These are phyloP conservation scores for Nomada flava DNA, from an alignment of 2,888 invertebrate genomes.

Conservation along the genomic window DNA sequence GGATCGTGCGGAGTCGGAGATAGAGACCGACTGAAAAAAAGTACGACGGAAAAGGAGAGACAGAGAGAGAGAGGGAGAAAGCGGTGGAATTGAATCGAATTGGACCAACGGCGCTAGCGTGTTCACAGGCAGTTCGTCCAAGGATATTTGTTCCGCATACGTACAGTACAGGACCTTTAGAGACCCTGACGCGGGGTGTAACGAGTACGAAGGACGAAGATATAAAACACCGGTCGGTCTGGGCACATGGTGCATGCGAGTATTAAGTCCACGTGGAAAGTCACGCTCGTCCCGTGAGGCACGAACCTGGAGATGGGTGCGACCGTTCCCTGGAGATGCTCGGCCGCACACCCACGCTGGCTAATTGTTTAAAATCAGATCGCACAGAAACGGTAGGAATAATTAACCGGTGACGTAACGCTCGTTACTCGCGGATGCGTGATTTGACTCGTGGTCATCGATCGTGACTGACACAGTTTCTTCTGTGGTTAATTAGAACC, in stretches of 20 bases:
- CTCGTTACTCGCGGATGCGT: constrained; percentile 39
- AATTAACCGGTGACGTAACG: constrained; percentile 67
- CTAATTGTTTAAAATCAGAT: constrained; percentile 81
- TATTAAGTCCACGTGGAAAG: constrained; percentile 70
- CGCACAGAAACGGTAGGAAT: constrained; percentile 58
- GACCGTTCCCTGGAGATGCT: constrained; percentile 76
- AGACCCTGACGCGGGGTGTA: constrained; percentile 69
- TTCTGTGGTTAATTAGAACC: constrained; percentile 42
- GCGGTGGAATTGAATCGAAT: constrained; percentile 78
- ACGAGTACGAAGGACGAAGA: constrained; percentile 71
- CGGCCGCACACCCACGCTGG: constrained; percentile 72
- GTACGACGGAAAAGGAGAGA: constrained; percentile 43
- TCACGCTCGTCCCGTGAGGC: constrained; percentile 75
- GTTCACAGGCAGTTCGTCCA: constrained; percentile 80
- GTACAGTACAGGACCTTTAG: constrained; percentile 70
- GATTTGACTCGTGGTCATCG: constrained; percentile 64
- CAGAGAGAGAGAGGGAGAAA: constrained; percentile 35
- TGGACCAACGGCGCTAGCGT: constrained; percentile 77
- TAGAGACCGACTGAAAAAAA: constrained; percentile 65
- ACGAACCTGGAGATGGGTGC: constrained; percentile 73
- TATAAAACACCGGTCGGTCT: constrained; percentile 65
- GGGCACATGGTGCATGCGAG: constrained; percentile 71
- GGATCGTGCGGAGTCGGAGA: constrained; percentile 72
- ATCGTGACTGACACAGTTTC: constrained; percentile 59
- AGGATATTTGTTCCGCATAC: constrained; percentile 77